phyloP scores from a whole-genome alignment of 2,888 invertebrate species.

The Cantharis rufa region DNA sequence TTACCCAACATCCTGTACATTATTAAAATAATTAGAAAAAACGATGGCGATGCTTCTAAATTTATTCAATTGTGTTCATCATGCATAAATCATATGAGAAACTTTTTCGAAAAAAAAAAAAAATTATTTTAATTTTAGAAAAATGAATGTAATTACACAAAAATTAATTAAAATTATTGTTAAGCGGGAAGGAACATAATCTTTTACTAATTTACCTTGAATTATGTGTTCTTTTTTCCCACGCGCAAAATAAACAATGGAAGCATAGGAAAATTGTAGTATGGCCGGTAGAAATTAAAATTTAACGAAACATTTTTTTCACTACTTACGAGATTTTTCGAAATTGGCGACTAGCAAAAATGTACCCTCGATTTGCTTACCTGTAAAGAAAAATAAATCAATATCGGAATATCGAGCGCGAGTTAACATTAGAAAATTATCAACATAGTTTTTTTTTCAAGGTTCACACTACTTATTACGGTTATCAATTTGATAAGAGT shows the following conservation, averaged over 20 bases:
- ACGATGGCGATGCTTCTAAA: not conserved
- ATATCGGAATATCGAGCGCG: not conserved
- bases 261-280: not conserved
- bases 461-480: conserved; percentile 1
- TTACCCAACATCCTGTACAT: not conserved
- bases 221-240: not conserved
- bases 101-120: not conserved
- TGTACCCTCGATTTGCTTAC: not conserved
- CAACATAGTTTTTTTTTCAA: not conserved
- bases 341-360: not conserved
- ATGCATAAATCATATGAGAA: not conserved
- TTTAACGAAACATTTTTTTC: not conserved
- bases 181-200: not conserved
- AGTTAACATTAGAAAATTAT: not conserved
- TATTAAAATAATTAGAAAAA: not conserved
- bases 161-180: not conserved
- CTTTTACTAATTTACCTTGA: not conserved
- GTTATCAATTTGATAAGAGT: conserved; percentile 1
- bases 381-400: conserved; percentile 1
- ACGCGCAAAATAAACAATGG: not conserved
- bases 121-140: not conserved
- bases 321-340: not conserved
- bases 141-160: not conserved
- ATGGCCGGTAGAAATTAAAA: not conserved
- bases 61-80: not conserved